These are phyloP conservation scores for Orius insidiosus DNA, from an alignment of 1,140 invertebrate species.

Conservation along the genomic window DNA sequence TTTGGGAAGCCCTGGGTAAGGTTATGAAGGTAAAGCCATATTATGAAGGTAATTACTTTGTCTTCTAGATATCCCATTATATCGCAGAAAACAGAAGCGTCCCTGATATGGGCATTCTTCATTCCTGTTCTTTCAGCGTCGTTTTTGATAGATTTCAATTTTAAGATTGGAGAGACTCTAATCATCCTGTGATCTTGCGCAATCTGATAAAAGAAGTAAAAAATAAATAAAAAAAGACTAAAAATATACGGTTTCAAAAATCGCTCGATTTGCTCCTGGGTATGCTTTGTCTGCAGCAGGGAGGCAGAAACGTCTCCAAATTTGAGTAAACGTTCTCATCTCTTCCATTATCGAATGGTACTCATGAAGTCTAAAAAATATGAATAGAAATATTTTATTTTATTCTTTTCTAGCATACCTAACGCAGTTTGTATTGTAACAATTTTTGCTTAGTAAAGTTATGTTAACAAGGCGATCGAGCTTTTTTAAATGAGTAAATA, in stretches of 20 bases:
- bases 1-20: too few species aligned
- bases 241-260: constrained; percentile 50
- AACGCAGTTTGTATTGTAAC: constrained; percentile 41
- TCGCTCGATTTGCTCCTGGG: constrained; percentile 55
- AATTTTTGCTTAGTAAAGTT: constrained; percentile 41
- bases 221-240: constrained; percentile 21
- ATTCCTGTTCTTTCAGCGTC: constrained; percentile 70
- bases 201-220: constrained; percentile 20
- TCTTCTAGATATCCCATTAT: constrained; percentile 74
- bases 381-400: too few species aligned
- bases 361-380: constrained; percentile 39
- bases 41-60: constrained; percentile 28
- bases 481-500: constrained; percentile 43
- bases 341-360: constrained; percentile 53
- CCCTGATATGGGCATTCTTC: constrained; percentile 62
- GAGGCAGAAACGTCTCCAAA: constrained; percentile 48
- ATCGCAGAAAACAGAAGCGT: constrained; percentile 81
- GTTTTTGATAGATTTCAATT: constrained; percentile 75
- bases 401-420: too few species aligned
- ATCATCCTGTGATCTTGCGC: constrained; percentile 18
- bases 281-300: constrained; percentile 51
- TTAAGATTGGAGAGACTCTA: constrained; percentile 43
- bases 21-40: too few species aligned
- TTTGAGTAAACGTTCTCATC: constrained; percentile 39
- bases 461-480: constrained; percentile 30